phyloP scores from a whole-genome alignment of 2,888 invertebrate genomes.

The Torymus aiolomorphi region DNA sequence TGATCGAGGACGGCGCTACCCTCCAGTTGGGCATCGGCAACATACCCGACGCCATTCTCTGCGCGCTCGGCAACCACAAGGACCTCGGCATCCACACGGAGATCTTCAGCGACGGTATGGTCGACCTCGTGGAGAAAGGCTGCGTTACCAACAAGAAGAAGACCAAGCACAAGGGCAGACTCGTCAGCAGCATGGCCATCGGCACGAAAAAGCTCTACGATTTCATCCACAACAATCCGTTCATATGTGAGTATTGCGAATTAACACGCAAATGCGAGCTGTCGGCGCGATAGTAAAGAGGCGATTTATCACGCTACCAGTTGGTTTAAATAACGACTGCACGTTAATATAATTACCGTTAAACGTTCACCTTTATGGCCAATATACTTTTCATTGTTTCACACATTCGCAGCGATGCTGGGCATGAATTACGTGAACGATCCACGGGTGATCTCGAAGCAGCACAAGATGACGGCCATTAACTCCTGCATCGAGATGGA shows the following conservation, averaged over 20 bases:
- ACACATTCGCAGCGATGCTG: slow-evolving; percentile 75
- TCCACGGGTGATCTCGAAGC: slow-evolving; percentile 78
- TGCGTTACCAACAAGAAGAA: slow-evolving; percentile 80
- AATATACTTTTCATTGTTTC: no score
- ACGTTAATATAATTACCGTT: no score
- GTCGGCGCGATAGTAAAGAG: no score
- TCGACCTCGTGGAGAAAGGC: slow-evolving; percentile 79
- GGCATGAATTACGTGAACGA: slow-evolving; percentile 78
- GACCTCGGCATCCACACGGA: slow-evolving; percentile 82
- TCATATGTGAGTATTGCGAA: slow-evolving; percentile 76
- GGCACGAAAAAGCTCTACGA: slow-evolving; percentile 80
- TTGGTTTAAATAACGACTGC: no score
- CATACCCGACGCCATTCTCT: slow-evolving; percentile 80
- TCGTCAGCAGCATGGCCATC: slow-evolving; percentile 79
- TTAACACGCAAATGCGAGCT: neutral
- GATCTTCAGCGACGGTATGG: slow-evolving; percentile 81
- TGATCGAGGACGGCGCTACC: slow-evolving; percentile 81
- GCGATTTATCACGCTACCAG: no score
- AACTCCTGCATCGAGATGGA: slow-evolving; percentile 83
- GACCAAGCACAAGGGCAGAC: slow-evolving; percentile 78
- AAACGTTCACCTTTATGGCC: no score
- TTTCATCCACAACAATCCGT: slow-evolving; percentile 81
- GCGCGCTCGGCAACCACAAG: slow-evolving; percentile 78
- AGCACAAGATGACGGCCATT: slow-evolving; percentile 81
- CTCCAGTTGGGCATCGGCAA: slow-evolving; percentile 82